A percentile compares a stretch with the other conserved stretches of the same genome.
These are phyloP conservation scores for Porites rus DNA, from an alignment of 92 coral and sea anemone genomes.

Conservation along the genomic window DNA sequence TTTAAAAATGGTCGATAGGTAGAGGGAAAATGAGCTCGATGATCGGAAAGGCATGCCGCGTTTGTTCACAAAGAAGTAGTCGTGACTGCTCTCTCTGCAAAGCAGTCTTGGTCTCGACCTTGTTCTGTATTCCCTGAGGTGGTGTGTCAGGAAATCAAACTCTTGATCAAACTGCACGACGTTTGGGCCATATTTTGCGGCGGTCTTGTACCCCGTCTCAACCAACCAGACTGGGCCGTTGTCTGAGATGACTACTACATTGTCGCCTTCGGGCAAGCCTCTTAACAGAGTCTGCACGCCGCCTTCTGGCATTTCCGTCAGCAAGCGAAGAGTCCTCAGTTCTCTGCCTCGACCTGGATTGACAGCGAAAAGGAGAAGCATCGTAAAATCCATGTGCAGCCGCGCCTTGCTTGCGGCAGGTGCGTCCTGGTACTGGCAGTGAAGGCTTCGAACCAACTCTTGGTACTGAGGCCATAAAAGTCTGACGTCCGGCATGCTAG, in stretches of 20 bases:
- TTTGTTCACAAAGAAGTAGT: not conserved
- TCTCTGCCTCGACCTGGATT: not conserved
- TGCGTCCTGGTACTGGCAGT: not conserved
- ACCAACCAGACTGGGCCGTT: not conserved
- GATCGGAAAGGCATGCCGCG: not conserved
- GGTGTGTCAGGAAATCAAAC: not conserved
- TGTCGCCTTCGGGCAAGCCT: not conserved
- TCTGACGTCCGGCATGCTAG: not conserved
- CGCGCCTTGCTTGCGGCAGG: slow-evolving; percentile 14
- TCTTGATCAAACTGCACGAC: too few species aligned
- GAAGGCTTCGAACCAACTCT: not conserved
- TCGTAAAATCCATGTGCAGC: not conserved
- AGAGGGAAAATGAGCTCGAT: not conserved
- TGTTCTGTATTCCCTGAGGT: not conserved
- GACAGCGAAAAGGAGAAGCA: not conserved
- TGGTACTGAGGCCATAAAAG: not conserved
- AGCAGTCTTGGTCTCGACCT: not conserved
- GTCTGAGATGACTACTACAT: not conserved
- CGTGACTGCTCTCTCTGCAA: not conserved
- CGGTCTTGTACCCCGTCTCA: not conserved
- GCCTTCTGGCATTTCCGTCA: not conserved
- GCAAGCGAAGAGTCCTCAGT: not conserved
- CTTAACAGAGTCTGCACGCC: not conserved
- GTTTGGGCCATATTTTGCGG: too few species aligned
- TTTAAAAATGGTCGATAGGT: not conserved